Percentiles rank a stretch among this genome's conserved stretches.
These are phyloP conservation scores for Epirrita christyi DNA, from an alignment of 2,888 invertebrate species.

Conservation along the genomic window DNA sequence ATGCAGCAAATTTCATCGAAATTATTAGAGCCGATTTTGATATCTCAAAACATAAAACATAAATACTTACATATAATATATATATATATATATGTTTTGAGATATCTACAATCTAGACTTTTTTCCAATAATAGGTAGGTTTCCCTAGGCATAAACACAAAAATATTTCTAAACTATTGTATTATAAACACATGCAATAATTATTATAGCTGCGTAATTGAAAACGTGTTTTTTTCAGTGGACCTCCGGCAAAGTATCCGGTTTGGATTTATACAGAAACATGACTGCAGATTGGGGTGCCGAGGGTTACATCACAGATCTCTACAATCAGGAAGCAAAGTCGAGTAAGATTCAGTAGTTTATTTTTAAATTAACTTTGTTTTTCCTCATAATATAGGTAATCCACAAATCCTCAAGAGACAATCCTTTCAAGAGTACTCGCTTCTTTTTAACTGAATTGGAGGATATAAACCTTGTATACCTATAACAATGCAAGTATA, in stretches of 20 bases:
- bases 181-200: neutral
- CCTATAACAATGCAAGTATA: conserved; percentile 19
- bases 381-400: neutral
- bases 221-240: conserved; percentile 48
- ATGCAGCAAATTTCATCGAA: too few species aligned
- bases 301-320: conserved; percentile 88
- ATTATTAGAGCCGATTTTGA: too few species aligned
- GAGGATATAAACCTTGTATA: conserved; percentile 27
- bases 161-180: too few species aligned
- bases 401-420: conserved; percentile 14
- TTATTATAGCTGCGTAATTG: too few species aligned
- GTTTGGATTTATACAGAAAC: conserved; percentile 82
- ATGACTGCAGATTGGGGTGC: conserved; percentile 81
- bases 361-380: conserved; percentile 3
- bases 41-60: too few species aligned
- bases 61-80: too few species aligned
- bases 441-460: conserved; percentile 32
- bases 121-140: too few species aligned
- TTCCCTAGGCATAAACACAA: too few species aligned
- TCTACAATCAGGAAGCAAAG: conserved; percentile 87
- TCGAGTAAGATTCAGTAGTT: conserved; percentile 56
- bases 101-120: too few species aligned
- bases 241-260: conserved; percentile 60
- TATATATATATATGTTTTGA: too few species aligned
- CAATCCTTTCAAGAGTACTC: conserved; percentile 9